phyloP scores from a whole-genome alignment of 2,113 vertebrate genomes.

The Gnathonemus echidnorhynchus region DNA sequence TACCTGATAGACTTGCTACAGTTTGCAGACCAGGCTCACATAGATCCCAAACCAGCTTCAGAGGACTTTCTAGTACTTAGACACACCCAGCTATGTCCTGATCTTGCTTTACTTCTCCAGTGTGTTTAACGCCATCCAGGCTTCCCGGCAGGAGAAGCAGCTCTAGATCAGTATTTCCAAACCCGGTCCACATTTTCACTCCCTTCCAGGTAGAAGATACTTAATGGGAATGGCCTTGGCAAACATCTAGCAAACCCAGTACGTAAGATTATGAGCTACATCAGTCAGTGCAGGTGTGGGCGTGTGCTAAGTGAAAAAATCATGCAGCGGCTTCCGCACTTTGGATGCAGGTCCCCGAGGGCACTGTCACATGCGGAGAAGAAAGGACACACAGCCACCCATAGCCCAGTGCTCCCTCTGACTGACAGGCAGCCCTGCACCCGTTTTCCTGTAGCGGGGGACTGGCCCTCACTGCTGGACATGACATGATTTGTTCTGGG shows the following conservation, averaged over 20 bases:
- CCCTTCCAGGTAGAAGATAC: background rate
- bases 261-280: background rate
- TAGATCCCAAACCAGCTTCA: background rate
- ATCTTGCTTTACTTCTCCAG: background rate
- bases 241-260: background rate
- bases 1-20: background rate
- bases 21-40: background rate
- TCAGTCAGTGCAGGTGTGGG: background rate
- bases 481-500: background rate
- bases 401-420: background rate
- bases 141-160: background rate
- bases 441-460: background rate
- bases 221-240: too few relatives aligned
- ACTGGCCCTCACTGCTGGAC: background rate
- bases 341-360: background rate
- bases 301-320: background rate
- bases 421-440: background rate
- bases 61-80: too few relatives aligned
- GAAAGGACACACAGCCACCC: background rate
- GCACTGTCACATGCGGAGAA: background rate
- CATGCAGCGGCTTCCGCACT: background rate
- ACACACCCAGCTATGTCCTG: background rate
- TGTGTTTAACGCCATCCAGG: background rate
- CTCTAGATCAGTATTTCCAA: background rate
- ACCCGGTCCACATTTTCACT: background rate